phyloP scores from a whole-genome alignment of 2,113 vertebrate species.

The Hemiprocne comata region DNA sequence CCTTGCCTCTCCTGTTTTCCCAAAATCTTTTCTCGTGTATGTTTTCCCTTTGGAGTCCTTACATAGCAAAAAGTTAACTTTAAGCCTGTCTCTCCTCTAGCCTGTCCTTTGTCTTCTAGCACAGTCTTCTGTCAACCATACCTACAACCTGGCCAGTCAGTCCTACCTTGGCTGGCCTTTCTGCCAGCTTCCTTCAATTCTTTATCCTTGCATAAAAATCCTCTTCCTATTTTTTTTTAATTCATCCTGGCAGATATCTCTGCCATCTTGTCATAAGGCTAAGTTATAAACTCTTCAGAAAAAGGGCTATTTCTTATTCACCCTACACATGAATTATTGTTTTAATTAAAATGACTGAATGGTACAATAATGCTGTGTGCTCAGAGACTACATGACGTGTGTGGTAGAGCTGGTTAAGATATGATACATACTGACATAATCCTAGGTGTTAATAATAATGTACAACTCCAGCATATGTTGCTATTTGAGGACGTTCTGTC shows the following conservation, averaged over 20 bases:
- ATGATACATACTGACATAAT: neutral
- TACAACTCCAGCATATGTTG: neutral
- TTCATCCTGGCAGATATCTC: neutral
- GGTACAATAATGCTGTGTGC: neutral
- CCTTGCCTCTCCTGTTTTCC: neutral
- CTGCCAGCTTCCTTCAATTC: neutral
- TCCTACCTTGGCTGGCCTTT: neutral
- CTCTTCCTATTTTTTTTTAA: neutral
- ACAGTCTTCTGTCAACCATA: fast-evolving
- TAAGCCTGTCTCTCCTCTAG: neutral
- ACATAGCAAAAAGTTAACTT: neutral
- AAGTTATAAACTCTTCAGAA: neutral
- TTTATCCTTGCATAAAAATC: neutral
- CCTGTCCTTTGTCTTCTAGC: neutral
- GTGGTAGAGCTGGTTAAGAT: neutral
- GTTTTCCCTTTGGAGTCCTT: neutral
- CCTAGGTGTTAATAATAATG: conserved; percentile 21
- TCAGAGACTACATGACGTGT: neutral
- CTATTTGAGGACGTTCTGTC: conserved; percentile 29
- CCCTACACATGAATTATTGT: neutral
- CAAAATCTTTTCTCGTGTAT: neutral
- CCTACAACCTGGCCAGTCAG: neutral
- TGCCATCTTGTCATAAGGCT: neutral
- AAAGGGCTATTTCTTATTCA: neutral
- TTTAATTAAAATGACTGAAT: conserved; percentile 27